Evolutionary conservation across 1,140 invertebrate species (phyloP).

Genomic region (Drosophila gunungcola): DNA sequence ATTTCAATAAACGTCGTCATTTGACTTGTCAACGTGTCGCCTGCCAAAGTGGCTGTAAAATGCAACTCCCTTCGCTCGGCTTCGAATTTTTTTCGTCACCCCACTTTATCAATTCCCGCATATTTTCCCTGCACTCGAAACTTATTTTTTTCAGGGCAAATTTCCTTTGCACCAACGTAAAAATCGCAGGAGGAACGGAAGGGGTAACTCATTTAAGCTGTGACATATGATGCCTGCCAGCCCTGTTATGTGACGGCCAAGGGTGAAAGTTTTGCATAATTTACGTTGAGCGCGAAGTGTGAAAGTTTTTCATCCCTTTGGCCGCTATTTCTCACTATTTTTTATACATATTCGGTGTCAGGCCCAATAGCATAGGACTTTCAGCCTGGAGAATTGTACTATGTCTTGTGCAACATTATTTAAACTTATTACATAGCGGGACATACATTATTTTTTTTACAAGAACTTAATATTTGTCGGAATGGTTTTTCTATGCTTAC

Average conservation of each 20-base stretch:
- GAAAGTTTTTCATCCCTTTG: conserved; percentile 53
- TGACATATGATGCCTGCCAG: conserved; percentile 62
- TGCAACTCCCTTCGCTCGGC: conserved; percentile 25
- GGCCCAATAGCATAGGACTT: conserved; percentile 8
- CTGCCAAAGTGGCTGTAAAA: conserved; percentile 68
- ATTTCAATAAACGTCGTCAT: conserved; percentile 62
- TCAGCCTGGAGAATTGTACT: not conserved
- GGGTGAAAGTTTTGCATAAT: conserved; percentile 76
- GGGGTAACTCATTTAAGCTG: conserved; percentile 67
- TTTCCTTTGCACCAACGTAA: conserved; percentile 35
- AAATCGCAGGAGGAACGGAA: conserved; percentile 9
- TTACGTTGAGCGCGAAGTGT: conserved; percentile 63
- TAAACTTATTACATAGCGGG: conserved; percentile 43
- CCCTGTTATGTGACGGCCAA: conserved; percentile 61
- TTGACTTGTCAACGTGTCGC: conserved; percentile 54
- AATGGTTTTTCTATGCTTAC: too few relatives aligned
- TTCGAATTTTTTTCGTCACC: not conserved
- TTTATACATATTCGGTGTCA: conserved; percentile 24
- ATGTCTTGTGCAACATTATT: conserved; percentile 36
- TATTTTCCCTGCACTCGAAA: conserved; percentile 53
- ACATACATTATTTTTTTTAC: not conserved
- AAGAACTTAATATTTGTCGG: too few relatives aligned
- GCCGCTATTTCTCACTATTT: conserved; percentile 7
- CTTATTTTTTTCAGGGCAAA: conserved; percentile 47
- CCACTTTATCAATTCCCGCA: conserved; percentile 26